Evolutionary conservation across 2,797 vertebrate genomes (phyloP).

Genomic region (Sciurus vulgaris): DNA sequence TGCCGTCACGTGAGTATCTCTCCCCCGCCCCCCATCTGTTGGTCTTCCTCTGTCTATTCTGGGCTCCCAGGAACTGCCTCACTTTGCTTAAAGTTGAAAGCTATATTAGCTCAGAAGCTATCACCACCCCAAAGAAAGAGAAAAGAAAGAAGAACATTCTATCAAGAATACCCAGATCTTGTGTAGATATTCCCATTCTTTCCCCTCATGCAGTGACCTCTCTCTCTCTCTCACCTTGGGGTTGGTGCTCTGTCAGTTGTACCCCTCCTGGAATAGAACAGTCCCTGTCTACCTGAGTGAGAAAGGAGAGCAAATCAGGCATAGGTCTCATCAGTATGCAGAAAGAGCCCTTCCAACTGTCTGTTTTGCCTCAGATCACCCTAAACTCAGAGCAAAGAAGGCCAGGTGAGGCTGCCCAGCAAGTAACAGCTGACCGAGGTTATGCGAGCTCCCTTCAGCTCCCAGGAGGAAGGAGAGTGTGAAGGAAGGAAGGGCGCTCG

Average conservation of each 20-base stretch:
- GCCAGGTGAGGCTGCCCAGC: accelerated
- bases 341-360: neutral
- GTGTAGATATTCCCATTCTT: no score
- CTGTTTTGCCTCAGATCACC: neutral
- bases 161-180: no score
- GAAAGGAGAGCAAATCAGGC: neutral
- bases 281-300: neutral
- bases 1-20: accelerated
- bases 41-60: neutral
- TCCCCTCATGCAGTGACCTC: accelerated
- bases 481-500: accelerated
- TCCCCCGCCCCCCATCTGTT: neutral
- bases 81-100: neutral
- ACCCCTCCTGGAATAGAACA: neutral
- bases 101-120: neutral
- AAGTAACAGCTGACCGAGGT: accelerated
- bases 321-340: neutral
- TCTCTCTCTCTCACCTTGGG: neutral
- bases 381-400: accelerated
- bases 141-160: neutral
- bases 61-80: no score
- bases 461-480: neutral
- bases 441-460: neutral
- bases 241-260: accelerated
- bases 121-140: accelerated